Percentiles rank a stretch among this genome's conserved stretches.
These are phyloP conservation scores for Hypotaenidia philippensis DNA, from an alignment of 2,797 vertebrate genomes.

Conservation along the genomic window DNA sequence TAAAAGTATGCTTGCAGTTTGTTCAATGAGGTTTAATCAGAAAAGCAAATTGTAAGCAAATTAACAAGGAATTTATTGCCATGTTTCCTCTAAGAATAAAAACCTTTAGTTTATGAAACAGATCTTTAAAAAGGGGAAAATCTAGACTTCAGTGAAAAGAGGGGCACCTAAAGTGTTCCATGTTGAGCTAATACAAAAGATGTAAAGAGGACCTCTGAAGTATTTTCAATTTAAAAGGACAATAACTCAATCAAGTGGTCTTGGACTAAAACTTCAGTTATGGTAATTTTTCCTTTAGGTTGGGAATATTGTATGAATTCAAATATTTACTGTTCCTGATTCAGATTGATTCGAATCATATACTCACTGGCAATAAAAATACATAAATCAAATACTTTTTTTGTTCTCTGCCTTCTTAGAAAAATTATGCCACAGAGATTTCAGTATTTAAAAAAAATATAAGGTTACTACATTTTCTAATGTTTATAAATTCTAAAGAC, in stretches of 20 bases:
- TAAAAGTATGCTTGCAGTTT: constrained; percentile 70
- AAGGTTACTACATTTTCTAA: background rate
- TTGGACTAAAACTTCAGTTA: background rate
- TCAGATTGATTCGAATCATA: background rate
- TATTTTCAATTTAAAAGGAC: background rate
- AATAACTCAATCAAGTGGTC: background rate
- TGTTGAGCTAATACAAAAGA: constrained; percentile 23
- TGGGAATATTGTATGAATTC: background rate
- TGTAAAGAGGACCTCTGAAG: background rate
- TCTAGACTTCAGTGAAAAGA: constrained; percentile 45
- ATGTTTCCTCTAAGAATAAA: constrained; percentile 55
- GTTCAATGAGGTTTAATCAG: constrained; percentile 72
- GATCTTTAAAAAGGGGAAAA: constrained; percentile 29
- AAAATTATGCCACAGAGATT: background rate
- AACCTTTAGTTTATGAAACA: constrained; percentile 69
- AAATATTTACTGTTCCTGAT: background rate
- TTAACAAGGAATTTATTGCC: constrained; percentile 69
- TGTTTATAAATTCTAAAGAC: background rate
- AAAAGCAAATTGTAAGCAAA: constrained; percentile 67
- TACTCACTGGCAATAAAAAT: background rate
- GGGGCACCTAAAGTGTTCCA: constrained; percentile 13
- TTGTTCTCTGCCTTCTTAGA: background rate
- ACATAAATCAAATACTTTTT: fast-evolving
- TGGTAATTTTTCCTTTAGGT: background rate
- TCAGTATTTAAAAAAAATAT: background rate